Evolutionary conservation across 1,140 invertebrate species (phyloP), one percentile per base, ranked within the genome.

Genomic region (Zaprionus taronus): DNA sequence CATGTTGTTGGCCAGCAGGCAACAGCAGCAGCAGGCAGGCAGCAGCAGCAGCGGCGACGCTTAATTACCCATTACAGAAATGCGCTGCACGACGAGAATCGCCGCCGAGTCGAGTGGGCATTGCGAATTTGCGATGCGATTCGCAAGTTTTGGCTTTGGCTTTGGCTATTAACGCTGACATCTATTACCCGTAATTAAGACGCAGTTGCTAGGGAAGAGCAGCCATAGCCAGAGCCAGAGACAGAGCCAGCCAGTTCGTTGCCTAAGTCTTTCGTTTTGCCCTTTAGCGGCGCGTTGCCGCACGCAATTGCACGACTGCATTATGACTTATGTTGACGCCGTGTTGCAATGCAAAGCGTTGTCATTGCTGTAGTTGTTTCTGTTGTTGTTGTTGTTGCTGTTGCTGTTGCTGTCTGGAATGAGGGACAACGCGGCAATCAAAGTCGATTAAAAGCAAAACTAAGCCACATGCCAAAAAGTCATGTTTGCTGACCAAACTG

Each of bases 21-120:
- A 36, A 22, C 44, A 15, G 14, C 15, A 15, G 38, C 38, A 47
- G 44, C 63, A 66, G 71, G n/a, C n/a, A n/a, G n/a, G n/a, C 44
- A 15, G 14, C 15, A 15, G 38, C 38, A 47, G 44, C 63, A 66
- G 71, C 61, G 67, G 84, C 70, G 75, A 44, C 85, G 84, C 85
- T 89, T 89, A 89, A 89, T 90, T 89, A 89, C 85, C 84, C 79
- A 89, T 89, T 89, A 90, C 85, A 89, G 79, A 90, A 90, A 89
- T 83, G 83, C 78, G 62, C 41, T 47, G 58, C 62, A 63, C 80
- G 79, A 76, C 77, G 55, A 89, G 84, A 89, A 86, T 87, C 77
- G 80, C 7, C 41, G 41, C 7, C 2, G 41, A 44, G n/a, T n/a
- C n/a, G 5, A 41, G 38, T 41, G 38, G 76, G n/a, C 31, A 84